phyloP scores from a whole-genome alignment of 1,140 invertebrate genomes.

The Drosophila sturtevanti region DNA sequence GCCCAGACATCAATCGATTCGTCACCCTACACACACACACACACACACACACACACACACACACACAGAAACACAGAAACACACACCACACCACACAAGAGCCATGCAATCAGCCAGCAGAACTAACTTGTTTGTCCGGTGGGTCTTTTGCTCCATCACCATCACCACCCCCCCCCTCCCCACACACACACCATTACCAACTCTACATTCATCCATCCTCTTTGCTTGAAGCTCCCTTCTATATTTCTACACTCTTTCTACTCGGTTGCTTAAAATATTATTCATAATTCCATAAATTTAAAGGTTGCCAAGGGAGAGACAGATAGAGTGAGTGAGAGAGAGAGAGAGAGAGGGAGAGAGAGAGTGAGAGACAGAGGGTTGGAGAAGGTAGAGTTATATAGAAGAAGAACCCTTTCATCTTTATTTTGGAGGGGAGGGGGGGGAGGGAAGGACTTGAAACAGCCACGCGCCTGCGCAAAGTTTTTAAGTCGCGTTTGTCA shows the following conservation, averaged over 20 bases:
- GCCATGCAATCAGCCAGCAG: constrained; percentile 65
- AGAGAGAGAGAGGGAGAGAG: constrained; percentile 1
- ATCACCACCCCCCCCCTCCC: not conserved
- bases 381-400: not conserved
- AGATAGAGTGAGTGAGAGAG: not conserved
- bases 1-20: constrained; percentile 78
- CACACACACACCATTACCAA: not conserved
- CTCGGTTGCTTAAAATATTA: constrained; percentile 74
- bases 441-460: not conserved
- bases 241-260: constrained; percentile 17
- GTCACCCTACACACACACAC: constrained; percentile 53
- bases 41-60: too few species aligned
- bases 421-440: too few species aligned
- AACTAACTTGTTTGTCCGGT: constrained; percentile 51
- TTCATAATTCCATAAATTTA: constrained; percentile 80
- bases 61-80: too few species aligned
- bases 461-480: constrained; percentile 57
- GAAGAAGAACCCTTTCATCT: constrained; percentile 17
- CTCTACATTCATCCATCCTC: constrained; percentile 13
- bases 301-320: constrained; percentile 30
- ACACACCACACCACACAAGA: constrained; percentile 46
- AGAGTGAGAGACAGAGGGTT: too few species aligned
- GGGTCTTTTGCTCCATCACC: not conserved
- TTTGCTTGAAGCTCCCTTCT: constrained; percentile 20
- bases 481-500: constrained; percentile 61